Percentiles rank a stretch among this genome's conserved stretches.
These are phyloP conservation scores for Propithecus deckenii DNA, from an alignment of 2,797 vertebrate genomes.

Conservation along the genomic window DNA sequence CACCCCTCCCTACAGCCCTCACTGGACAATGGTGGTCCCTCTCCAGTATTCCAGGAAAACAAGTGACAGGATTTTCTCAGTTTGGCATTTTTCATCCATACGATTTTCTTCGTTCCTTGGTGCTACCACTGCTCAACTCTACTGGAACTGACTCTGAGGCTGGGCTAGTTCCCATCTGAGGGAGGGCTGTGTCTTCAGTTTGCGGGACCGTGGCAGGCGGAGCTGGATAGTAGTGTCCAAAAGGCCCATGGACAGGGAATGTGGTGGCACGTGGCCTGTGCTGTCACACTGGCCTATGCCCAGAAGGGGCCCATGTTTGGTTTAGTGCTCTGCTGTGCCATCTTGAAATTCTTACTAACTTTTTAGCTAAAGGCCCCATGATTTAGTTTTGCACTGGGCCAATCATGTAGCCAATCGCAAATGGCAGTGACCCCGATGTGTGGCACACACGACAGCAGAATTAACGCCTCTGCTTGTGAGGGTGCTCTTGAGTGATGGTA, in stretches of 20 bases:
- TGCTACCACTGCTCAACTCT: not conserved
- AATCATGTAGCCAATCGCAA: not conserved
- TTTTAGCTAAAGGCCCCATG: not conserved
- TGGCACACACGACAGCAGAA: not conserved
- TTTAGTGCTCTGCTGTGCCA: not conserved
- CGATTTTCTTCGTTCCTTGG: not conserved
- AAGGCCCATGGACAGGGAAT: not conserved
- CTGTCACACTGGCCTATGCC: not conserved
- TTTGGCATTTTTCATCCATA: not conserved
- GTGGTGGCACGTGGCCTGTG: not conserved
- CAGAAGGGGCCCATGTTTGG: not conserved
- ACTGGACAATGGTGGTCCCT: not conserved
- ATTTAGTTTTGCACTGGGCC: not conserved
- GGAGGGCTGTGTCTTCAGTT: not conserved
- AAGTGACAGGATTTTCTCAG: not conserved
- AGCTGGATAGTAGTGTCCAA: not conserved
- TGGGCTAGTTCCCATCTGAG: not conserved
- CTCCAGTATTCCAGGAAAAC: not conserved
- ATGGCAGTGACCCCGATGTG: not conserved
- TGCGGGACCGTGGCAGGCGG: not conserved
- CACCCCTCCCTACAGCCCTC: not conserved
- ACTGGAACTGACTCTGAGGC: not conserved
- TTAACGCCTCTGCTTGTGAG: not conserved
- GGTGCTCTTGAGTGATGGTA: not conserved
- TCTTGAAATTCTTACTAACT: not conserved